Base-by-base conservation (phyloP, 2,888 invertebrate species). In the Drosophila hawaiiensis region DNA sequence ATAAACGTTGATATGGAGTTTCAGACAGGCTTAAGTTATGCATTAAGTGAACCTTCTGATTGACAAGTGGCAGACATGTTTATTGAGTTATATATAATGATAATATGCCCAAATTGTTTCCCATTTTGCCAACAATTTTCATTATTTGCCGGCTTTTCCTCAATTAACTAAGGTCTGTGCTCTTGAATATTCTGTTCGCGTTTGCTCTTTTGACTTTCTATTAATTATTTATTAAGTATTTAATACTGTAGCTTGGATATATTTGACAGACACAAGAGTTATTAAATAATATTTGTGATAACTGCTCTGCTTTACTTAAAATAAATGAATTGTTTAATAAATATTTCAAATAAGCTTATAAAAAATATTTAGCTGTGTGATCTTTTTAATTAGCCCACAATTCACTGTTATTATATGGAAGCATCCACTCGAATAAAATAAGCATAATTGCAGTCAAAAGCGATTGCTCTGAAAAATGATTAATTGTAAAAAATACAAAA, bases 31-130 rank as follows among this genome's bases (percentile, higher is more conserved):
- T 25, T 50, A 31, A 10, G 14, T 19, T 50, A 22, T 16, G 50
- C 56, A 52, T 58, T 58, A 60, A 35, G 52, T 39, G 19, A 31
- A 39, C 25, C 22, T 49, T 55, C 28, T 73, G 59, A 50, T 68
- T 59, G 43, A 50, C 22, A 47, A 28, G 39, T 56, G 31, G 3
- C 19, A 58, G 41, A 58, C 16, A 25, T 29, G 39, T 54, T 73
- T 12, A 58, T 73, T 47, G 4, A 65, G 43, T 59, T 35, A 49
- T 33, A 22, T 31, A 47, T n/a, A 50, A 9, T 22, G 7, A 56
- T 14, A 28, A 29, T 39, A 2, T 9, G 5, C 14, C 61, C 49
- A 47, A 47, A 35, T 59, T n/a, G 31, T 5, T 43, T 52, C 19
- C 1, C 0, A 52, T 50, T 55, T 22, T 41, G n/a, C 1, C 56